A percentile compares a stretch with the other conserved stretches of the same genome.
These are phyloP conservation scores for Drosophila equinoxialis DNA, from an alignment of 1,140 invertebrate species.

Conservation along the genomic window DNA sequence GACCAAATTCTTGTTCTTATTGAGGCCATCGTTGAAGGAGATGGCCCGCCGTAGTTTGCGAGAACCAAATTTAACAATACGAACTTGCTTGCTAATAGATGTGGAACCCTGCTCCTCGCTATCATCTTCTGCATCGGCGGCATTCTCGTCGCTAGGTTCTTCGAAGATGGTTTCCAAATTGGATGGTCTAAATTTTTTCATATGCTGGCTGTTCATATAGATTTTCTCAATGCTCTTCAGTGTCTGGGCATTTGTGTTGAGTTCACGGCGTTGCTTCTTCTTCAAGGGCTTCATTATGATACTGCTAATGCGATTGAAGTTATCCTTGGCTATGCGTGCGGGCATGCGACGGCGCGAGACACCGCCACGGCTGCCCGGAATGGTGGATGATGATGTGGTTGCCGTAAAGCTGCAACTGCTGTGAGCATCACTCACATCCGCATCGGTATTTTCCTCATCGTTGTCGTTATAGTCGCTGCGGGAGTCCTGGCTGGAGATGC, in stretches of 20 bases:
- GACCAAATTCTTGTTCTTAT: slow-evolving; percentile 66
- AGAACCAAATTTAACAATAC: slow-evolving; percentile 64
- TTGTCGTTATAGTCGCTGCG: slow-evolving; percentile 53
- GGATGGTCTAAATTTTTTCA: slow-evolving; percentile 72
- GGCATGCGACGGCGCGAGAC: slow-evolving; percentile 67
- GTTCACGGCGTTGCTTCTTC: slow-evolving; percentile 61
- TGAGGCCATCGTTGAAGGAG: slow-evolving; percentile 73
- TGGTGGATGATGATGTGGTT: neutral
- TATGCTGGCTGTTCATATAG: slow-evolving; percentile 66
- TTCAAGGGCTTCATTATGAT: slow-evolving; percentile 64
- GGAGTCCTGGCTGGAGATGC: slow-evolving; percentile 45
- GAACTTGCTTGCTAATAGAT: slow-evolving; percentile 52
- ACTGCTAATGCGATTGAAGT: slow-evolving; percentile 68
- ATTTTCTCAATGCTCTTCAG: slow-evolving; percentile 75
- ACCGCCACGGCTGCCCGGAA: slow-evolving; percentile 40
- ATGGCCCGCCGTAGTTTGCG: slow-evolving; percentile 65
- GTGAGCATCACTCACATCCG: slow-evolving; percentile 20
- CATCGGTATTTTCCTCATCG: slow-evolving; percentile 58
- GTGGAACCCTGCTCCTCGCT: slow-evolving; percentile 48
- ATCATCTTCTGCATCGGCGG: slow-evolving; percentile 62
- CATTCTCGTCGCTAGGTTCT: slow-evolving; percentile 69
- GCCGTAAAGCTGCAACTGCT: slow-evolving; percentile 18
- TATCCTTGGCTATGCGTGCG: slow-evolving; percentile 64
- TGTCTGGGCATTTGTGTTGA: slow-evolving; percentile 59
- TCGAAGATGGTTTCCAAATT: slow-evolving; percentile 79